phyloP scores from a whole-genome alignment of 2,113 vertebrate species.

The Plecturocebus donacophilus region DNA sequence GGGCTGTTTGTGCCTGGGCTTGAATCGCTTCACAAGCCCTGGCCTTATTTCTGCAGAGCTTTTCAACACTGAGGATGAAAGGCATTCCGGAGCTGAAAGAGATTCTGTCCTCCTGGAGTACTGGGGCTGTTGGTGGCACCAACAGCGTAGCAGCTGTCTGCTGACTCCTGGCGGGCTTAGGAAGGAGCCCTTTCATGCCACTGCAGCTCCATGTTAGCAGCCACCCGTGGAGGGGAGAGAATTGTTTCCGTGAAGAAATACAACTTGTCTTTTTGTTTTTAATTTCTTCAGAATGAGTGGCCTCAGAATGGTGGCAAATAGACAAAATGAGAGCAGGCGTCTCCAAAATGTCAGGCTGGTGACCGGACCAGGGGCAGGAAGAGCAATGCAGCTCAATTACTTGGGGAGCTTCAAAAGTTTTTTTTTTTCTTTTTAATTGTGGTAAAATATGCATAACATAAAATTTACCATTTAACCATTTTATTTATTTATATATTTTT shows the following conservation, averaged over 20 bases:
- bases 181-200: background rate
- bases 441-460: background rate
- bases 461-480: background rate
- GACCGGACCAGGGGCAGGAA: background rate
- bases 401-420: background rate
- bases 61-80: slow-evolving; percentile 40
- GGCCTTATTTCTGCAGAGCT: slow-evolving; percentile 49
- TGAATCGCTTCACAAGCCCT: slow-evolving; percentile 39
- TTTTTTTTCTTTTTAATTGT: no score
- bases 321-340: background rate
- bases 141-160: background rate
- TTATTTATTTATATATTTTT: no score
- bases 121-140: background rate
- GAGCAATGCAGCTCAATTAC: background rate
- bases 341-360: background rate
- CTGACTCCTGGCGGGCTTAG: background rate
- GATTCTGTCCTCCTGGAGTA: background rate
- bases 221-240: background rate
- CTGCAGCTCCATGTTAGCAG: background rate
- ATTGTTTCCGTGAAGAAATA: background rate
- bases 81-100: slow-evolving; percentile 43
- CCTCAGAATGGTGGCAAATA: background rate
- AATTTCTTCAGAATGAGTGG: background rate
- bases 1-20: background rate
- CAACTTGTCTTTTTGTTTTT: background rate